phyloP scores from a whole-genome alignment of 2,113 vertebrate species.

The Equus quagga region DNA sequence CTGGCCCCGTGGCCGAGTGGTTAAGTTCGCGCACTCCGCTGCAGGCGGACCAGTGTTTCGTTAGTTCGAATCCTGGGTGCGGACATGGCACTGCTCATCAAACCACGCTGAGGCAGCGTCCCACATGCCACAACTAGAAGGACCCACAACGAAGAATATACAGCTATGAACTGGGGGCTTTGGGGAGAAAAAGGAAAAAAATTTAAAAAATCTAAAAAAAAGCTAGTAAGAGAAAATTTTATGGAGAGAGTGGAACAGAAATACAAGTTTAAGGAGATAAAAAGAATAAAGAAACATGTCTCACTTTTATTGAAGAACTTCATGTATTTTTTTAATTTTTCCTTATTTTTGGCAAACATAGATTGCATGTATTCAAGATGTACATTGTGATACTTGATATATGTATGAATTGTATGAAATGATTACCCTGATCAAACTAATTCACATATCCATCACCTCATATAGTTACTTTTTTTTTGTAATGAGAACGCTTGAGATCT shows the following conservation, averaged over 20 bases:
- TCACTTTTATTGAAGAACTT: background rate
- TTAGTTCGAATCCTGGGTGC: too few species aligned
- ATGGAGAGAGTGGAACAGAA: constrained; percentile 15
- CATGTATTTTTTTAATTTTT: background rate
- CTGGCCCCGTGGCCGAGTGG: too few species aligned
- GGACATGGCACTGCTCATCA: too few species aligned
- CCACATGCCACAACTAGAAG: too few species aligned
- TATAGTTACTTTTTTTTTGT: background rate
- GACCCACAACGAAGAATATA: too few species aligned
- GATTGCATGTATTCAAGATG: background rate
- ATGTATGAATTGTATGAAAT: background rate
- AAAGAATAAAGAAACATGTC: background rate
- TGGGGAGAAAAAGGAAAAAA: too few species aligned
- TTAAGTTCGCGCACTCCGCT: too few species aligned
- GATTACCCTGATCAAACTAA: background rate
- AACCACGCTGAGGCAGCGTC: too few species aligned
- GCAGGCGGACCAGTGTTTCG: too few species aligned
- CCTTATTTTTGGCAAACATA: background rate
- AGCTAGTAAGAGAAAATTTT: background rate
- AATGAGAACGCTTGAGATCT: background rate
- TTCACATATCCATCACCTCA: background rate
- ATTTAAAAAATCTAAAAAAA: background rate
- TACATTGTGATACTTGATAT: background rate
- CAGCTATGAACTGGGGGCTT: too few species aligned
- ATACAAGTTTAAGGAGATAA: constrained; percentile 1